Base-by-base conservation (phyloP, 2,113 vertebrate species). In the Lethenteron reissneri region DNA sequence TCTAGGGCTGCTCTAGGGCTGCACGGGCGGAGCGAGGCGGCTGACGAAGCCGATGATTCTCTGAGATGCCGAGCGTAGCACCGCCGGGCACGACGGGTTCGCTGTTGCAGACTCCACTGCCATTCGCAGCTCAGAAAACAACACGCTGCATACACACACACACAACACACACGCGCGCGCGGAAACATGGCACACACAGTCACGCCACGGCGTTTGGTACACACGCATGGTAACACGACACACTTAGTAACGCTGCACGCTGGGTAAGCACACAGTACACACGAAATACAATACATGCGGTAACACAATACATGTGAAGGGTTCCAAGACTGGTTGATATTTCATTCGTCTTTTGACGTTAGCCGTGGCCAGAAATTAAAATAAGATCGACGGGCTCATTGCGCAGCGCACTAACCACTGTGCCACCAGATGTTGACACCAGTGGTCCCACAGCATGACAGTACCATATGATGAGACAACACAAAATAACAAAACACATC, bases 11-110 rank as follows among this genome's bases (percentile, higher is more conserved):
- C 6, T 41, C 41, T 41, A 41, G 41, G 41, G 41, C 41, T 41
- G 41, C 25, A 68, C 64, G 64, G 64, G 64, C n/a, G 64, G 64
- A 10, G 64, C 64, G 9, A 68, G 64, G 25, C 64, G 64, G 64
- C 64, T 68, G 25, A 68, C 11, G 64, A 68, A 11, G 64, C 64
- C 64, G 64, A 68, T 68, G 9, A 25, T 11, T 41, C 41, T 41
- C 41, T 41, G 41, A 41, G 41, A 41, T 41, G 41, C 41, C n/a
- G n/a, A 17, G 9, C 64, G 8, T 2, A n/a, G 25, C 64, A 68
- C 64, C n/a, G 64, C 64, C 25, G 64, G 64, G 10, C 64, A 68
- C 25, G 64, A n/a, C n/a, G 64, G 64, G n/a, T 25, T n/a, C n/a
- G n/a, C 64, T 68, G 64, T 68, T 68, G 64, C 64, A 10, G n/a